Evolutionary conservation across 1,140 invertebrate species (phyloP), one percentile per base, ranked within the genome.

Genomic region (Drosophila mauritiana): DNA sequence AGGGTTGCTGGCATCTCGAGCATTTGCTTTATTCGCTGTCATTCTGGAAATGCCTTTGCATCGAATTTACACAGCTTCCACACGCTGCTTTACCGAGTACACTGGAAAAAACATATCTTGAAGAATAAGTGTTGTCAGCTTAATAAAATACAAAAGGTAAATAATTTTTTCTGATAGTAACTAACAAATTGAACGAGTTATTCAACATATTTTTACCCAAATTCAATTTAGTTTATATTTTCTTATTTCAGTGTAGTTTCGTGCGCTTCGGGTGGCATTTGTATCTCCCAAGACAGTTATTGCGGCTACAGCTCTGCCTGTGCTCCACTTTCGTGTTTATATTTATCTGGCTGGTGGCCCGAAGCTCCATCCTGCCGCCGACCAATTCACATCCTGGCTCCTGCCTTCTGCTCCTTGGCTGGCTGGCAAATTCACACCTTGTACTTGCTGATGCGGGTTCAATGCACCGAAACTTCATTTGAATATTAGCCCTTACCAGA

Each of bases 391-490:
- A 70, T 69, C 67, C 67, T 70, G 40, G 25, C 25, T 27, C n/a
- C 54, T 10, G 55, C 11, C 31, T 53, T 3, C 40, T 15, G 43
- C 42, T 73, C 48, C 37, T 61, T 43, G 45, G 63, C 53, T 61
- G 59, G 58, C 80, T 51, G 67, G 73, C 73, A 78, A 74, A 75
- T 86, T 89, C 79, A 80, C 83, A 88, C 84, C 83, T 88, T 77
- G 59, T 69, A 43, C 25, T 46, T 42, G 37, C 48, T 37, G n/a
- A 42, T 17, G 31, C 15, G 65, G 46, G 83, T 88, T 88, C 83
- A 88, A 83, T 70, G 82, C 45, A 57, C 82, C 17, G 43, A 51
- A 82, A 82, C 78, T 75, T 68, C 69, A 79, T 86, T 86, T 70
- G 64, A 73, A 84, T 84, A 84, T 84, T 77, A 77, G 81, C 55